Evolutionary conservation across 2,888 invertebrate genomes (phyloP).

Genomic region (Spatulosminthurus flaviceps): DNA sequence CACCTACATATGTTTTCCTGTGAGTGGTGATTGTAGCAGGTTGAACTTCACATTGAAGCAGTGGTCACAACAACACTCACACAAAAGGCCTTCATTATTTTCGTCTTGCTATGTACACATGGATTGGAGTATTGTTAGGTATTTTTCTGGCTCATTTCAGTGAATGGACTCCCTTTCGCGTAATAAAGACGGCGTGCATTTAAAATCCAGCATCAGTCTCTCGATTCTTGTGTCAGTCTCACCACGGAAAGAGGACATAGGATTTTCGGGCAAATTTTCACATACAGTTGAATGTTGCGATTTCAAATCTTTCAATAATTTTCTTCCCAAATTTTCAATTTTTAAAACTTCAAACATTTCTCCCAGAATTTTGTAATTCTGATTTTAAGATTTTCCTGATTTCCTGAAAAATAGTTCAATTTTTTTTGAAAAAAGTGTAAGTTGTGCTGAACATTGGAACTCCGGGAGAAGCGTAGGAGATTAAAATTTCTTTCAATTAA

Average conservation of each 20-base stretch:
- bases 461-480: no score
- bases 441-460: no score
- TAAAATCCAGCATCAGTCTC: conserved; percentile 11
- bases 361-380: no score
- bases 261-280: background rate
- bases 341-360: no score
- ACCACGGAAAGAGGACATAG: conserved; percentile 4
- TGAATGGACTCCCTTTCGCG: conserved; percentile 5
- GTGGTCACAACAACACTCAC: background rate
- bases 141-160: background rate
- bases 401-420: no score
- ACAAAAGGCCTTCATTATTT: conserved; percentile 2
- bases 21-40: conserved; percentile 8
- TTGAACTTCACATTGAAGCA: background rate
- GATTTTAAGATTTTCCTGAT: no score
- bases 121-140: background rate
- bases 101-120: background rate
- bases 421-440: no score
- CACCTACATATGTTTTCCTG: background rate
- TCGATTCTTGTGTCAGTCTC: background rate
- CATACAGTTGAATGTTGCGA: no score
- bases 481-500: background rate
- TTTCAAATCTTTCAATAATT: no score
- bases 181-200: background rate
- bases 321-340: no score